These are phyloP conservation scores for Epizoanthus rinbou DNA, from an alignment of 92 coral and sea anemone species.

Conservation along the genomic window DNA sequence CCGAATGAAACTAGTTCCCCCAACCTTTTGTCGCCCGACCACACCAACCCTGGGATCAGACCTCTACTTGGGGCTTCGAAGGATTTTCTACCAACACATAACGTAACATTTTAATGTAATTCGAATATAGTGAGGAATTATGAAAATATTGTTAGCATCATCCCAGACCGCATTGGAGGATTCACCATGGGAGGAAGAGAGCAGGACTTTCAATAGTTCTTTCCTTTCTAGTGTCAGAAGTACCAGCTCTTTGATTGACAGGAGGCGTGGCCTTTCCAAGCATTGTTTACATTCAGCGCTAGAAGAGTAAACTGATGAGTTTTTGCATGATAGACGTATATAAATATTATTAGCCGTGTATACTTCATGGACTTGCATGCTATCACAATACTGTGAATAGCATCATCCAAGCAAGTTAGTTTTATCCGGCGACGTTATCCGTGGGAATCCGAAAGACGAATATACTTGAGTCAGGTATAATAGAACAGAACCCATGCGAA, in stretches of 20 bases:
- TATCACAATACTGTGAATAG: no score
- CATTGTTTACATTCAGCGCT: not conserved
- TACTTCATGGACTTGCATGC: no score
- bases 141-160: not conserved
- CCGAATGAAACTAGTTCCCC: slow-evolving; percentile 44
- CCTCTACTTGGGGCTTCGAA: slow-evolving; percentile 20
- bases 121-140: not conserved
- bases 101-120: slow-evolving; percentile 26
- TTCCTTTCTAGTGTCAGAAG: not conserved
- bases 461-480: not conserved
- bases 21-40: slow-evolving; percentile 32
- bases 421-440: no score
- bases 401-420: no score
- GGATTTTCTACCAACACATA: slow-evolving; percentile 40
- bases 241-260: not conserved
- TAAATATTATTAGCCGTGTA: no score
- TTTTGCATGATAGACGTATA: no score
- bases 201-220: not conserved
- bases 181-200: not conserved
- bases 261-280: not conserved
- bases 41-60: slow-evolving; percentile 23
- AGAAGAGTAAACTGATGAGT: not conserved
- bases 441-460: not conserved
- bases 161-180: not conserved
- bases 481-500: not conserved